Base-by-base conservation (phyloP, 2,113 vertebrate species). In the Hippoglossus stenolepis region DNA sequence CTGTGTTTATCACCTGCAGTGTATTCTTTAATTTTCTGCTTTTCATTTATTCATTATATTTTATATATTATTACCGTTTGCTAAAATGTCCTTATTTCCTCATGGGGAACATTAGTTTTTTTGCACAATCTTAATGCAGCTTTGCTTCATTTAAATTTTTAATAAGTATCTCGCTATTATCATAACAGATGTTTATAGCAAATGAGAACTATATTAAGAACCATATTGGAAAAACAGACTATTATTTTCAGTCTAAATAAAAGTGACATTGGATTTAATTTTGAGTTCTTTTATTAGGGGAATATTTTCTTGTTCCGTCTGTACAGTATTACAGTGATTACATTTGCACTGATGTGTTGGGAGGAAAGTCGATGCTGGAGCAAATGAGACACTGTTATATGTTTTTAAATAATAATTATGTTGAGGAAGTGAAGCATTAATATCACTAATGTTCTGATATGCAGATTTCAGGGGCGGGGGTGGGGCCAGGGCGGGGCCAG, bases 71-170 rank as follows among this genome's bases (percentile, higher is more conserved):
- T 82, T 72, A 78, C 45, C 20, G 56, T 82, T 82, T 58, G 47
- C 73, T 71, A 49, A 83, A 89, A 75, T 63, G 43, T 65, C 78
- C 23, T 17, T 61, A 63, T 64, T 78, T 60, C 54, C 85, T 79
- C 73, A 51, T 4, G 43, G 83, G 85, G 47, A 71, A 47, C 66
- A 83, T 77, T 80, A 69, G 62, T 77, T 80, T 77, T 40, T 43
- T 43, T 43, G 78, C 65, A 79, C 75, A 45, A 64, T 77, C 75
- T 77, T 31, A 56, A 40, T 43, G 0, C 15, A 12, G 69, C 71
- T 85, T 83, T 66, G 38, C 80, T 84, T 77, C 13, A 24, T 51
- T 72, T 90, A 58, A 84, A 90, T 85, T 85, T 87, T 90, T 87
- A 90, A 90, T 90, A 69, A 76, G 61, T 85, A 43, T 68, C 57